These are phyloP conservation scores for Gnathonemus echidnorhynchus DNA, from an alignment of 2,113 vertebrate genomes.

Conservation along the genomic window DNA sequence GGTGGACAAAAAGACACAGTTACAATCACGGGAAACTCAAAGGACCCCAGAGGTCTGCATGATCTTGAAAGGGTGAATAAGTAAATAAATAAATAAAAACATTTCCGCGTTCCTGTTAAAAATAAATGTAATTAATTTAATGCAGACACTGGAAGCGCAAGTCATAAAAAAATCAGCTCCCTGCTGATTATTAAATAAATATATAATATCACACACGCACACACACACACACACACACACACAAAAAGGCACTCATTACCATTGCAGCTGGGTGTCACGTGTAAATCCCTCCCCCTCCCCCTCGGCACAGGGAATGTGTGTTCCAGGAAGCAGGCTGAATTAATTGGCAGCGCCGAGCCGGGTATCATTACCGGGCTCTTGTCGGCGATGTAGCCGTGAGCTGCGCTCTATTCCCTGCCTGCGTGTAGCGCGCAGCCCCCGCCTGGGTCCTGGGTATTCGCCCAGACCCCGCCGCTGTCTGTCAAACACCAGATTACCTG, in stretches of 20 bases:
- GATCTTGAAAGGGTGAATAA: slow-evolving; percentile 24
- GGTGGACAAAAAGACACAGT: not conserved
- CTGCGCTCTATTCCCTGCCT: slow-evolving; percentile 56
- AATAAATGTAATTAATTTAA: slow-evolving; percentile 40
- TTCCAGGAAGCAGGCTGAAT: slow-evolving; percentile 59
- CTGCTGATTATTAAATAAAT: slow-evolving; percentile 40
- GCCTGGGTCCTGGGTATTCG: slow-evolving; percentile 33
- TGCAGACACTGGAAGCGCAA: slow-evolving; percentile 32
- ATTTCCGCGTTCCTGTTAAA: slow-evolving; percentile 29
- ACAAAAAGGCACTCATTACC: slow-evolving; percentile 52
- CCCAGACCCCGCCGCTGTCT: slow-evolving; percentile 37
- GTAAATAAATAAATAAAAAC: slow-evolving; percentile 39
- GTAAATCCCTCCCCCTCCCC: slow-evolving; percentile 44
- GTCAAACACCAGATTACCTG: slow-evolving; percentile 39
- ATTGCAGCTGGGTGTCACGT: slow-evolving; percentile 56
- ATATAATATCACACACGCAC: slow-evolving; percentile 33
- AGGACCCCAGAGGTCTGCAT: slow-evolving; percentile 13
- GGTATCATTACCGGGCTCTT: slow-evolving; percentile 65
- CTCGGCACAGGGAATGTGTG: slow-evolving; percentile 48
- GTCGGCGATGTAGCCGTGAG: slow-evolving; percentile 57
- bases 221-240: slow-evolving; percentile 17
- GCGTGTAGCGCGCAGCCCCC: slow-evolving; percentile 49
- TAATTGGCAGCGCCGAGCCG: slow-evolving; percentile 58
- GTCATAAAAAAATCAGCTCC: slow-evolving; percentile 30
- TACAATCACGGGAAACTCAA: not conserved